A percentile compares a stretch with the other conserved stretches of the same genome.
phyloP scores from a whole-genome alignment of 2,888 invertebrate genomes.

The Synergus umbraculus region DNA sequence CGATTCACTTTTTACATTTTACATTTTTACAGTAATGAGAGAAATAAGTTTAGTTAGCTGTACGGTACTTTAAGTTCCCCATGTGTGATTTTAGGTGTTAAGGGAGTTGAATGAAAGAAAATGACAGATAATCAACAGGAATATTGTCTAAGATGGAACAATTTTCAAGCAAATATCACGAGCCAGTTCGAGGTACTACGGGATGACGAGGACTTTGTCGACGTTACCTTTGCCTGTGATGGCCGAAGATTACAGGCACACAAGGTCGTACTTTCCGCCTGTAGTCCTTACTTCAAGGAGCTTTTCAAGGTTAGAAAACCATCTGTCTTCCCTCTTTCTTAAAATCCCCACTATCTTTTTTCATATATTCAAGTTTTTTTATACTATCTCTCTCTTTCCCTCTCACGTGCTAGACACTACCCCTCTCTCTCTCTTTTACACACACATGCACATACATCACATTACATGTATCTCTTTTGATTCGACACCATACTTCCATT shows the following conservation, averaged over 20 bases:
- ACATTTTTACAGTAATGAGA: conserved; percentile 75
- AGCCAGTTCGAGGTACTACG: conserved; percentile 91
- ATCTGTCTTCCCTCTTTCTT: conserved; percentile 52
- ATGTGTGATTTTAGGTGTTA: conserved; percentile 69
- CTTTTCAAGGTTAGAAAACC: conserved; percentile 86
- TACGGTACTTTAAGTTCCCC: conserved; percentile 67
- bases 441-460: conserved; percentile 6
- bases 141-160: conserved; percentile 94
- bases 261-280: conserved; percentile 91
- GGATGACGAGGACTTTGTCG: conserved; percentile 92
- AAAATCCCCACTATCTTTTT: conserved; percentile 41
- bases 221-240: conserved; percentile 92
- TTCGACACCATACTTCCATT: conserved; percentile 43
- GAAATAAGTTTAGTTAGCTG: conserved; percentile 70
- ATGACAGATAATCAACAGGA: conserved; percentile 84
- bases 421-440: conserved; percentile 48
- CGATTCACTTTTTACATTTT: conserved; percentile 77
- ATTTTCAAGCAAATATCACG: conserved; percentile 92
- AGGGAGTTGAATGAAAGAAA: conserved; percentile 72
- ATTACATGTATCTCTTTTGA: conserved; percentile 43
- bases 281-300: conserved; percentile 93
- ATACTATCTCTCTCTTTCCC: conserved; percentile 48
- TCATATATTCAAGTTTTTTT: conserved; percentile 45
- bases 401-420: conserved; percentile 46
- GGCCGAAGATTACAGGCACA: conserved; percentile 90